Evolutionary conservation across 2,888 invertebrate species (phyloP), one percentile per base, ranked within the genome.

Genomic region (Idaea biselata): DNA sequence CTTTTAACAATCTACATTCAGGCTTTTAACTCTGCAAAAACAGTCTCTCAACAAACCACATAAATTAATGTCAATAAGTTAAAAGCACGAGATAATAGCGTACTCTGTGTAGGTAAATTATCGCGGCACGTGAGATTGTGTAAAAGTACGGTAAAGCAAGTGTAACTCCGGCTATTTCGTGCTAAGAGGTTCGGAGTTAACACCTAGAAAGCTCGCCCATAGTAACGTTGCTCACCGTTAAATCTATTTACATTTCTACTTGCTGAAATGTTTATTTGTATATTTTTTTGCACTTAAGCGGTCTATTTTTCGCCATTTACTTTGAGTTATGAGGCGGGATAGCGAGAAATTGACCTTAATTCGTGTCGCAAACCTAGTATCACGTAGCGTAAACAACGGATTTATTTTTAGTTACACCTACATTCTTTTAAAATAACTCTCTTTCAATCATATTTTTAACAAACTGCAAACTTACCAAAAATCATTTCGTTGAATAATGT

Each of bases 141-240:
- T 67, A 66, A 69, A 69, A 68, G 63, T 60, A 31, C 62, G 67
- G 67, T 65, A 63, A 69, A 69, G 60, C 60, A 68, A 71, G 64
- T 69, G 63, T 66, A 65, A 69, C 66, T 63, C 60, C 65, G 62
- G 60, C 63, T 68, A 68, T 71, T 69, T 69, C 63, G 65, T 59
- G 61, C 68, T 71, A 60, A 71, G 67, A 71, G 71, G 66, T 71
- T 71, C 55, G 7, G 55, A 55, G 57, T 66, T 66, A 71, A 68
- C 58, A 63, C 62, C 63, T 61, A 65, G 67, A 65, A 64, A 62
- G 61, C 33, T 59, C 59, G 1, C 58, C 17, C 61, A 65, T 66
- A 68, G 68, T 68, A 69, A 68, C 60, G 59, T 63, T 65, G 63
- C 60, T 64, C 68, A 62, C 60, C 58, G 65, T 65, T 63, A 60